Evolutionary conservation across 2,888 invertebrate species (phyloP).

Genomic region (Pachycephus smyrnensis): DNA sequence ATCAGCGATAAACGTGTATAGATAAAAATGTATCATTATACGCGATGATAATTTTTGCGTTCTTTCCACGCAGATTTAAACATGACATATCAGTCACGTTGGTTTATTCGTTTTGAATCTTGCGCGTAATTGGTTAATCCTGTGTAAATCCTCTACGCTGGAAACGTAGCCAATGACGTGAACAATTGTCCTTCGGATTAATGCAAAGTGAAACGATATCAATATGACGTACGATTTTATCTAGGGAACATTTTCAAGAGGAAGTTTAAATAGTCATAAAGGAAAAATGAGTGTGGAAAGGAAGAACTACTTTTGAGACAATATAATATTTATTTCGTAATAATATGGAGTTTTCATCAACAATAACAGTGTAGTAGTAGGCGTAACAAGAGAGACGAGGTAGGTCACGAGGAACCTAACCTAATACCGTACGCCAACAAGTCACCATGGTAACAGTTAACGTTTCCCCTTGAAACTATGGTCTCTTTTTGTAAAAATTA

Average conservation of each 20-base stretch:
- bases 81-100: too few species aligned
- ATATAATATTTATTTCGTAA: constrained; percentile 65
- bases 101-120: too few species aligned
- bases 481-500: background rate
- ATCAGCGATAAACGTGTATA: background rate
- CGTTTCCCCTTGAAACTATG: background rate
- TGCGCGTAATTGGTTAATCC: too few species aligned
- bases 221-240: too few species aligned
- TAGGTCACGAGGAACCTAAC: constrained; percentile 63
- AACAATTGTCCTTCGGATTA: too few species aligned
- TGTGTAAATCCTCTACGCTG: background rate
- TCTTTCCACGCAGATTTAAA: background rate
- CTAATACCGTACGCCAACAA: constrained; percentile 64
- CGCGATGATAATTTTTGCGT: too few species aligned
- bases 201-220: too few species aligned
- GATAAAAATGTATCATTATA: too few species aligned
- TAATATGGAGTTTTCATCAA: constrained; percentile 65
- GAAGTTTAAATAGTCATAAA: background rate
- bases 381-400: constrained; percentile 66
- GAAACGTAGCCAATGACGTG: too few species aligned
- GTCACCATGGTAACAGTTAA: constrained; percentile 40
- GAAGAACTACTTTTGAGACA: constrained; percentile 52
- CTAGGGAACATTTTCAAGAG: background rate
- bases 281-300: background rate
- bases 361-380: constrained; percentile 67